Base-by-base conservation (phyloP, 2,888 invertebrate genomes). In the Agrochola litura region DNA sequence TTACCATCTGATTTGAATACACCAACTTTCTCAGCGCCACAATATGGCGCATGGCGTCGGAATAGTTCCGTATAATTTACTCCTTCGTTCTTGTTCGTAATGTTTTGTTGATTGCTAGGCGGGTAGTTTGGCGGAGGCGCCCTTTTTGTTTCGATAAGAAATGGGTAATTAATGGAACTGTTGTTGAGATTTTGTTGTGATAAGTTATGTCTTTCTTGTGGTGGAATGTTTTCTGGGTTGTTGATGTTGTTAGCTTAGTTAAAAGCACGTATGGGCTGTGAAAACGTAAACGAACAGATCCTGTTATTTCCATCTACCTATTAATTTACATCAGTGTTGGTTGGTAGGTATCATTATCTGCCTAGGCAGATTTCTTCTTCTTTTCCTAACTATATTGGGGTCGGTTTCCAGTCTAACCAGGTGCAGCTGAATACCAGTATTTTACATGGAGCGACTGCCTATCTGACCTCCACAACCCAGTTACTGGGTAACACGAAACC, bases 1-100 rank as follows among this genome's bases (percentile, higher is more conserved):
- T 86, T 89, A 81, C 30, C 84, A 89, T 87, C 67, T 76, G 10
- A 89, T 89, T 89, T 88, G 87, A 87, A 87, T 86, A 67, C 75
- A 14, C 49, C 25, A 79, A 81, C 69, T 84, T 86, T 78, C 66
- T 65, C 66, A 66, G 37, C 46, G 54, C 41, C 54, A 43, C 78
- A 86, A 77, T 65, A 82, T 84, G 85, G 82, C 77, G 77, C 25
- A 82, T 84, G 84, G 82, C 77, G 76, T 41, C 73, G 37, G 30
- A 56, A 66, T 79, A 79, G 81, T 83, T 79, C 52, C 58, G 77
- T 77, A 85, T 84, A 81, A 86, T 86, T 85, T 81, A 67, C 54
- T 71, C 37, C 72, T 43, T 66, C 22, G 46, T 73, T 79, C 61
- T 75, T 68, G 66, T 64, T 77, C 43, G 14, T 73, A 76, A 77